A percentile compares a stretch with the other conserved stretches of the same genome.
These are phyloP conservation scores for Pituophis catenifer DNA, from an alignment of 2,113 vertebrate species.

Conservation along the genomic window DNA sequence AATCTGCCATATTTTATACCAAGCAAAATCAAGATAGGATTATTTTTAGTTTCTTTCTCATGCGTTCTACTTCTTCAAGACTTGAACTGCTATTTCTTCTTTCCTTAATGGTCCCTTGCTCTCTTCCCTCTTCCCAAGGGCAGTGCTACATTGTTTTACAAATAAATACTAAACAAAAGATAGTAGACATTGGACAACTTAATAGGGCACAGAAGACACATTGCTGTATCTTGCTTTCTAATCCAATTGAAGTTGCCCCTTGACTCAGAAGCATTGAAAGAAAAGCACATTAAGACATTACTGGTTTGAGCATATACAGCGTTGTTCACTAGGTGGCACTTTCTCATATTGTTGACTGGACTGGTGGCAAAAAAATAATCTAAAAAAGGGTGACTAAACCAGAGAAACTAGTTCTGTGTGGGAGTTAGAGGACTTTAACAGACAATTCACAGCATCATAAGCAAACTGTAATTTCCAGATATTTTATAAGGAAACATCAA, in stretches of 20 bases:
- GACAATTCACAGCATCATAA: neutral
- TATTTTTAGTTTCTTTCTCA: neutral
- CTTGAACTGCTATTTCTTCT: neutral
- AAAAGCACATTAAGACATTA: neutral
- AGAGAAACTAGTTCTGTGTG: neutral
- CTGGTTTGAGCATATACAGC: neutral
- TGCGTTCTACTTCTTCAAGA: neutral
- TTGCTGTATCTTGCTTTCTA: neutral
- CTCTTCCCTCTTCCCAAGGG: neutral
- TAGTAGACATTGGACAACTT: neutral
- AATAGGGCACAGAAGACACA: neutral
- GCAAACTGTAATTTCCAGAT: neutral
- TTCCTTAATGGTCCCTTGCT: neutral
- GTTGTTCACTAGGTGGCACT: neutral
- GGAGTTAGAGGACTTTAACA: neutral
- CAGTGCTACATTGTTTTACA: neutral
- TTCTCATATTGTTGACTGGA: neutral
- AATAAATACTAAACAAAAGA: neutral
- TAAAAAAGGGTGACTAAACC: neutral
- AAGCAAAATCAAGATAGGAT: neutral
- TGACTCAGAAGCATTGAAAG: neutral
- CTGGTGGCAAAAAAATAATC: neutral
- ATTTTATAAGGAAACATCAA: neutral
- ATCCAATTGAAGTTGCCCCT: neutral
- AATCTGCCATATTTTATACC: neutral